Evolutionary conservation across 1,140 invertebrate species (phyloP).

Genomic region (Drosophila tropicalis): DNA sequence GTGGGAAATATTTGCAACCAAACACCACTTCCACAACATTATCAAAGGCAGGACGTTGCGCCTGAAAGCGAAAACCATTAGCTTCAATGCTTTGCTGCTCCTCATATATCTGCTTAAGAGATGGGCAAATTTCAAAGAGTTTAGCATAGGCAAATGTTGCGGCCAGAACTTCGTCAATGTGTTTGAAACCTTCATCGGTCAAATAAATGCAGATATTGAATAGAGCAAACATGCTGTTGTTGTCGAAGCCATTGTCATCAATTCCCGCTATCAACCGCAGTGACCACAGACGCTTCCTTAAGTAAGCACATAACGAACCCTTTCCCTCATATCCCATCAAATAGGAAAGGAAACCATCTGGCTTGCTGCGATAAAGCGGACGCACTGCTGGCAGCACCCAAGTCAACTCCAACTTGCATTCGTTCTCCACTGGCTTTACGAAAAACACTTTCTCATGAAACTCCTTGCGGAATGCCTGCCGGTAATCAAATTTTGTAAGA

Average conservation of each 20-base stretch:
- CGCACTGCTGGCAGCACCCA: conserved; percentile 91
- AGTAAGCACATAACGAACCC: conserved; percentile 92
- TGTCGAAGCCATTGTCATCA: conserved; percentile 89
- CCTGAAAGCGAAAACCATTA: conserved; percentile 88
- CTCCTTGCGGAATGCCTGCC: conserved; percentile 86
- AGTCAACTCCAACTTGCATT: conserved; percentile 87
- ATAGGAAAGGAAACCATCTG: conserved; percentile 91
- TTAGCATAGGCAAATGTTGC: conserved; percentile 90
- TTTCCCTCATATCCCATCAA: conserved; percentile 94
- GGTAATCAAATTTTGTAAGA: conserved; percentile 83
- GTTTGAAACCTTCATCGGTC: conserved; percentile 90
- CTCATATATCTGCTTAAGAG: conserved; percentile 83
- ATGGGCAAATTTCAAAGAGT: conserved; percentile 85
- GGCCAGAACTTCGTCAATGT: conserved; percentile 88
- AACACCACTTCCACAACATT: conserved; percentile 91
- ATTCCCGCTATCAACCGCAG: conserved; percentile 91
- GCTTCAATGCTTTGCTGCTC: conserved; percentile 87
- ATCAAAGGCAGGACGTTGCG: conserved; percentile 89
- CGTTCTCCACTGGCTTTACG: conserved; percentile 91
- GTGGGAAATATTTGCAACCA: conserved; percentile 91
- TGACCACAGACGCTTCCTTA: conserved; percentile 93
- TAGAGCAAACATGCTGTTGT: conserved; percentile 89
- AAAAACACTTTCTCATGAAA: conserved; percentile 90
- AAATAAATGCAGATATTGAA: conserved; percentile 90
- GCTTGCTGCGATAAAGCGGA: conserved; percentile 89